Evolutionary conservation across 2,797 vertebrate species (phyloP), one percentile per base, ranked within the genome.

Genomic region (Ctenochaetus hawaiiensis): DNA sequence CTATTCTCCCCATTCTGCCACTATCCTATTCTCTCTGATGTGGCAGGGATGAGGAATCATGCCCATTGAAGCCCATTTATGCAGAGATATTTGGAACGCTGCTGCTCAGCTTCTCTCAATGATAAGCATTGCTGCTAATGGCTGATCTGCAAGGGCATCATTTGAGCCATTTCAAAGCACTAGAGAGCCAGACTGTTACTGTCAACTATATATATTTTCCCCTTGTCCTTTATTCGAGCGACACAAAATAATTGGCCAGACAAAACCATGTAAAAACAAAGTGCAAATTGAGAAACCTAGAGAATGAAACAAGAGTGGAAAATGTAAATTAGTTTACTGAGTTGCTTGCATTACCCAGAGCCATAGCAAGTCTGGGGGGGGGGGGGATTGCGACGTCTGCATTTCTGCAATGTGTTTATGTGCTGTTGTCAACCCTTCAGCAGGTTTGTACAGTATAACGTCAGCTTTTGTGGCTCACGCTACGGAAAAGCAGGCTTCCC

Each of bases 11-110:
- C 74, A 74, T 81, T 88, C 80, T 88, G 78, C 85, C 86, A 71
- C 86, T 91, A 68, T 83, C 70, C 76, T 80, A 89, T 90, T 93
- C 91, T 87, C 82, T 92, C 62, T 92, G 87, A 90, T 92, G 91
- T 92, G 78, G 80, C 71, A 56, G 67, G 75, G 70, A 86, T 73
- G 86, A 86, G 77, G 77, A 92, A 81, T 75, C 76, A 8, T 81
- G 78, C 67, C 81, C 85, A 85, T 88, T 82, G 66, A 91, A 87
- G 85, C 68, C 61, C 78, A 80, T 89, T 91, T 87, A 83, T 81
- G 79, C 81, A 58, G 60, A 81, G 76, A 90, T 91, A 82, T 89
- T 89, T 93, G 85, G 84, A 84, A 81, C 53, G 71, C 68, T 54
- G 72, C 71, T 75, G 69, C 84, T 82, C 72, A 75, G 70, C 73